These are phyloP conservation scores for Xiphophorus birchmanni DNA, from an alignment of 2,797 vertebrate species.

Conservation along the genomic window DNA sequence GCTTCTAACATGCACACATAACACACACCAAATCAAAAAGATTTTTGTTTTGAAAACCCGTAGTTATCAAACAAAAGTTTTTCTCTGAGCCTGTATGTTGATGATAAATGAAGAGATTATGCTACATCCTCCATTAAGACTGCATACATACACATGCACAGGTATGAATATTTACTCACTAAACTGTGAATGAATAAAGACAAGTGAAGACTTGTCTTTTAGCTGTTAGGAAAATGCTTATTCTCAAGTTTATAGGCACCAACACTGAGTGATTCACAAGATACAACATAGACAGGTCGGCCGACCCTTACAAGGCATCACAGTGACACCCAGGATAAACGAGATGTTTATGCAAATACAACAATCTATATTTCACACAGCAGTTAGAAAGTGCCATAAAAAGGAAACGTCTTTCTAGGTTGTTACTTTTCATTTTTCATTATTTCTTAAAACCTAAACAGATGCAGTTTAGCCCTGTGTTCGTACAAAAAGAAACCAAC, in stretches of 20 bases:
- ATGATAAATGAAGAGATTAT: slow-evolving; percentile 15
- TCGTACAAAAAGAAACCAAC: background rate
- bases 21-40: background rate
- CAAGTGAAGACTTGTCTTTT: background rate
- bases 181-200: slow-evolving; percentile 10
- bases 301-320: background rate
- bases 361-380: background rate
- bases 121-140: slow-evolving; percentile 15
- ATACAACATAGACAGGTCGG: background rate
- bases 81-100: slow-evolving; percentile 5
- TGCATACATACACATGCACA: background rate
- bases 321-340: background rate
- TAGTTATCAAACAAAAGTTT: background rate
- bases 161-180: slow-evolving; percentile 7
- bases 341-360: background rate
- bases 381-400: background rate
- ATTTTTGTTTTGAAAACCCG: background rate
- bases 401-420: background rate
- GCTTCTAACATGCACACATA: background rate
- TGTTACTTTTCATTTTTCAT: background rate
- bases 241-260: background rate
- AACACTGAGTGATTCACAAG: background rate
- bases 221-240: background rate
- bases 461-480: background rate
- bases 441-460: background rate